phyloP scores from a whole-genome alignment of 1,140 invertebrate genomes.

The Drosophila nebulosa region DNA sequence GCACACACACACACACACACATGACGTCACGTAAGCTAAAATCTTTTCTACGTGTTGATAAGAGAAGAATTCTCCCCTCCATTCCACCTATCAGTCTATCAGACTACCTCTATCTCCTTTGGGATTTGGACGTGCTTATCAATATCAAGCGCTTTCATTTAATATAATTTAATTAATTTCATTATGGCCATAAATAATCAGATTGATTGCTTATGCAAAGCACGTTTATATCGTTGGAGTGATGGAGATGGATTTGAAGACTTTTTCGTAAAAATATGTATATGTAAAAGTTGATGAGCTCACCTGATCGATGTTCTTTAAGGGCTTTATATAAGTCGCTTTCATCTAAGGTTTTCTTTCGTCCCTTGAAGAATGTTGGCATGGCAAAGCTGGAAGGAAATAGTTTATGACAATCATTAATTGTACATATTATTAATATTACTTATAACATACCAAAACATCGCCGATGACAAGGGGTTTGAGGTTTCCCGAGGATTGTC shows the following conservation, averaged over 20 bases:
- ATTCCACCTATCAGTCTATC: conserved; percentile 18
- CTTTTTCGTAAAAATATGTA: background rate
- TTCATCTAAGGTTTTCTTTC: conserved; percentile 83
- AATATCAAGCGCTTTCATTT: conserved; percentile 17
- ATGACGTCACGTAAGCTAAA: conserved; percentile 44
- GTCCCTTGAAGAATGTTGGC: conserved; percentile 82
- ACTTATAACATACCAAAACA: conserved; percentile 64
- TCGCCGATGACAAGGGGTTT: conserved; percentile 66
- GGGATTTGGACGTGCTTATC: conserved; percentile 8
- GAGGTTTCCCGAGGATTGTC: conserved; percentile 73
- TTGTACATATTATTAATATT: background rate
- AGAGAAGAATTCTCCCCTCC: background rate
- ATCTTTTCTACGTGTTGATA: conserved; percentile 47
- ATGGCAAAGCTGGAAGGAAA: conserved; percentile 81
- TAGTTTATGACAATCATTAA: background rate
- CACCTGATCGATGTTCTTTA: conserved; percentile 83
- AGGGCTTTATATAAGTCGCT: conserved; percentile 83
- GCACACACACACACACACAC: background rate
- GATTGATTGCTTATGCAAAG: conserved; percentile 29
- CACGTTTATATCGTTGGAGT: background rate
- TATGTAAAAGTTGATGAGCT: conserved; percentile 18
- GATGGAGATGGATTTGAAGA: background rate
- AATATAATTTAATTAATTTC: conserved; percentile 47
- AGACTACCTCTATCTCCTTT: background rate
- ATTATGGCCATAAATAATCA: conserved; percentile 28